These are phyloP conservation scores for Pangasius djambal DNA, from an alignment of 2,797 vertebrate genomes.

Conservation along the genomic window DNA sequence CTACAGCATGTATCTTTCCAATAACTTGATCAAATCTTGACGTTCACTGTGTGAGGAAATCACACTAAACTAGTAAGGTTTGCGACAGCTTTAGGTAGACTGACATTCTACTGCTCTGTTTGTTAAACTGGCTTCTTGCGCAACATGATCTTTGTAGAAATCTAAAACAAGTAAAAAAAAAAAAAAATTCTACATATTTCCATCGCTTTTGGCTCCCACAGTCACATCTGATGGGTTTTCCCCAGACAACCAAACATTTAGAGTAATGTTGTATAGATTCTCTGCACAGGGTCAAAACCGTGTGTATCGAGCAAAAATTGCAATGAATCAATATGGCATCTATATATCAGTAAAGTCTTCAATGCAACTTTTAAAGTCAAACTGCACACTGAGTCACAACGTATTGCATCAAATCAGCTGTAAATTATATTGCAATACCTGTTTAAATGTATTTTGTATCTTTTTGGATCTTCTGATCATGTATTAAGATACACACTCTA, in stretches of 20 bases:
- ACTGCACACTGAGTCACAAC: neutral
- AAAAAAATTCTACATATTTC: neutral
- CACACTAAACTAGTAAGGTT: neutral
- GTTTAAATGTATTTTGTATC: neutral
- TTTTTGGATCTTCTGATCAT: neutral
- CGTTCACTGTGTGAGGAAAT: neutral
- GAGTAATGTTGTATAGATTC: neutral
- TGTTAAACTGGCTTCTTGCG: neutral
- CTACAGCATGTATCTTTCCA: neutral
- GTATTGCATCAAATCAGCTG: neutral
- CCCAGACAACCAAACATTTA: constrained; percentile 6
- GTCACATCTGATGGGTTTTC: neutral
- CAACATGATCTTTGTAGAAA: neutral
- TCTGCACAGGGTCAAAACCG: neutral
- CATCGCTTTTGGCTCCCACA: neutral
- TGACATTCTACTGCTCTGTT: neutral
- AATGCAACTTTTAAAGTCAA: neutral
- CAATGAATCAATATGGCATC: neutral
- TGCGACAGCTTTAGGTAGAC: too few species aligned
- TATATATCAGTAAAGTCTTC: neutral
- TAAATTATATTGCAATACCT: neutral
- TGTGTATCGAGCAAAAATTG: neutral
- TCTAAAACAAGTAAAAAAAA: neutral
- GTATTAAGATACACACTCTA: neutral
- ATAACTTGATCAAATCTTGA: neutral